These are phyloP conservation scores for Xerus inauris DNA, from an alignment of 2,113 vertebrate species.

Conservation along the genomic window DNA sequence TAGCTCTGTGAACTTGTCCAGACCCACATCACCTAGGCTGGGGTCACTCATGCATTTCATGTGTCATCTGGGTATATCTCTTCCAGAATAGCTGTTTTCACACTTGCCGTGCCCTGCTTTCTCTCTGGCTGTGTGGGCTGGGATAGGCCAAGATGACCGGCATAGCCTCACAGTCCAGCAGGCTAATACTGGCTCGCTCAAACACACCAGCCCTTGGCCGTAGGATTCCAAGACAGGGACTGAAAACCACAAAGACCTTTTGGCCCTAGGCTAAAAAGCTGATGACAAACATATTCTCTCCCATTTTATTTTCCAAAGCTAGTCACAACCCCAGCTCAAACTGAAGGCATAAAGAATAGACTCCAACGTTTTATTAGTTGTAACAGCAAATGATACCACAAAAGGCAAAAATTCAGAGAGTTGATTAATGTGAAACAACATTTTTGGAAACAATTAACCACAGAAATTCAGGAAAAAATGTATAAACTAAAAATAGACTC, in stretches of 20 bases:
- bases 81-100: not conserved
- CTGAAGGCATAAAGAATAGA: not conserved
- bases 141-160: rapidly evolving
- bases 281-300: not conserved
- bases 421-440: not conserved
- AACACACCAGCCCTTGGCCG: not conserved
- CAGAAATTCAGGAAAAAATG: not conserved
- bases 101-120: rapidly evolving
- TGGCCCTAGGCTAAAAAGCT: not conserved
- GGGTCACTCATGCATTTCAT: not conserved
- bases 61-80: not conserved
- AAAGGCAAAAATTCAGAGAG: not conserved
- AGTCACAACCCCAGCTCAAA: not conserved
- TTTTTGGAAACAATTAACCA: not conserved
- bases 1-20: not conserved
- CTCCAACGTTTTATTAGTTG: not conserved
- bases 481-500: not conserved
- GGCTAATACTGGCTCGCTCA: not conserved
- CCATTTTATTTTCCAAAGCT: not conserved
- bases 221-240: not conserved
- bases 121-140: not conserved
- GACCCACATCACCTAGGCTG: not conserved
- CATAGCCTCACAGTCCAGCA: not conserved
- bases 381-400: not conserved
- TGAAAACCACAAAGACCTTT: not conserved